A percentile compares a stretch with the other conserved stretches of the same genome.
Evolutionary conservation across 1,140 invertebrate species (phyloP).

Genomic region (Cydia splendana): DNA sequence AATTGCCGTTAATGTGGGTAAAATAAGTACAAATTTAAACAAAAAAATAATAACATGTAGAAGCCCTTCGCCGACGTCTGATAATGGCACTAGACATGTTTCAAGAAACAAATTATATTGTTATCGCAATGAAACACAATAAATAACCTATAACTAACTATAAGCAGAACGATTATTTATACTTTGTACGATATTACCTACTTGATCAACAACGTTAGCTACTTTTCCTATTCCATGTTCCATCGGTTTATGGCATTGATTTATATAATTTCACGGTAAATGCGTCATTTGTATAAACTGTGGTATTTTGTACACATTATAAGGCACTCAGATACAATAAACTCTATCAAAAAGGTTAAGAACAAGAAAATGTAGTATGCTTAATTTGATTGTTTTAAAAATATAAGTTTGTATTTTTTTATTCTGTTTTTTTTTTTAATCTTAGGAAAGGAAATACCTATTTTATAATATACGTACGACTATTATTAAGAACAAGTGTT

Average conservation of each 20-base stretch:
- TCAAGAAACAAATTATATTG: constrained; percentile 56
- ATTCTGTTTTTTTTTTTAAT: not conserved
- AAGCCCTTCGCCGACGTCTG: constrained; percentile 48
- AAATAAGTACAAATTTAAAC: constrained; percentile 72
- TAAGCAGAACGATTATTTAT: constrained; percentile 59
- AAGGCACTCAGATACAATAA: constrained; percentile 17
- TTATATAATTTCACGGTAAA: constrained; percentile 44
- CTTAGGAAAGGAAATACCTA: not conserved
- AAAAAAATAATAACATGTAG: constrained; percentile 62
- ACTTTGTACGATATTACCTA: constrained; percentile 68
- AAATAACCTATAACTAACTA: constrained; percentile 58
- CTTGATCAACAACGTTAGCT: constrained; percentile 48
- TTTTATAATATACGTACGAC: constrained; percentile 8
- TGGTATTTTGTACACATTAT: constrained; percentile 36
- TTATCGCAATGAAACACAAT: constrained; percentile 60
- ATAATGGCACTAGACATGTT: constrained; percentile 74
- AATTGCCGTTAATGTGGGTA: constrained; percentile 59
- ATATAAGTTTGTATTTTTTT: too few species aligned
- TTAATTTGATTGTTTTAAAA: not conserved
- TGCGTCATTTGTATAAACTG: constrained; percentile 38
- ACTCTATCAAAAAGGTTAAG: not conserved
- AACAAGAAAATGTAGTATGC: not conserved
- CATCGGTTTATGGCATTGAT: constrained; percentile 46
- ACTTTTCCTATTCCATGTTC: constrained; percentile 29
- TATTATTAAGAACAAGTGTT: constrained; percentile 30